Conservation (phyloP, 2,888 invertebrate genomes). For the Lissocephala sabroskyi region DNA sequence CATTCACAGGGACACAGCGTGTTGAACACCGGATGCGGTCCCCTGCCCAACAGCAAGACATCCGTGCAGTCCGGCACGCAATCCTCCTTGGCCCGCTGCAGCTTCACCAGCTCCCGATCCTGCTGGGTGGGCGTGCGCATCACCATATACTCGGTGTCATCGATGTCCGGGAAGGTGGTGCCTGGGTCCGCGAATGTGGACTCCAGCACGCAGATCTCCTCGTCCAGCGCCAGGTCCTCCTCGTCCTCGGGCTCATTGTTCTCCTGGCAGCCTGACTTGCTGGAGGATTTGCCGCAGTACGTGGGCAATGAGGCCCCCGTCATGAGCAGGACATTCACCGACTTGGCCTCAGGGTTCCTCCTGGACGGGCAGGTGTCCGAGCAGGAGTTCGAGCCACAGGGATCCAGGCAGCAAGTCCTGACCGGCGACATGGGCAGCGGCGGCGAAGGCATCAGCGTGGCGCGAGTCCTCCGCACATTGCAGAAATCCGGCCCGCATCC, state of each 20-base stretch:
- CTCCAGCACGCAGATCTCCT: slow-evolving; percentile 38
- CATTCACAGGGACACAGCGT: slow-evolving; percentile 24
- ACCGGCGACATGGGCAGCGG: too few species aligned
- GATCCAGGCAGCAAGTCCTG: too few species aligned
- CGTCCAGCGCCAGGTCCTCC: slow-evolving; percentile 13
- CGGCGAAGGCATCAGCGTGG: too few species aligned
- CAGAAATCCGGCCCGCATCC: too few species aligned
- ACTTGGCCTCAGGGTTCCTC: slow-evolving; percentile 2
- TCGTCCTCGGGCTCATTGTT: background rate
- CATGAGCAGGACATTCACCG: slow-evolving; percentile 37
- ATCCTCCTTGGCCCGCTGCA: background rate
- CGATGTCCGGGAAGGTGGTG: slow-evolving; percentile 28
- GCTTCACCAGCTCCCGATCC: slow-evolving; percentile 11
- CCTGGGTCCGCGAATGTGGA: slow-evolving; percentile 29
- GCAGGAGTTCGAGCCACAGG: background rate
- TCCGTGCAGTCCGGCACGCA: slow-evolving; percentile 33
- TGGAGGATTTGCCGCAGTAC: slow-evolving; percentile 14
- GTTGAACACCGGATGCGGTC: slow-evolving; percentile 9
- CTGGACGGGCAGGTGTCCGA: too few species aligned
- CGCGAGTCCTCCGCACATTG: too few species aligned
- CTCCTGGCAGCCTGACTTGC: background rate
- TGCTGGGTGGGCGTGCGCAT: slow-evolving; percentile 22
- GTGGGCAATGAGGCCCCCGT: slow-evolving; percentile 27
- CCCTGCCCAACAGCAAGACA: slow-evolving; percentile 36
- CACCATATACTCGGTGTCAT: slow-evolving; percentile 31